Evolutionary conservation across 2,113 vertebrate genomes (phyloP), one percentile per base, ranked within the genome.

Genomic region (Myrmecophaga tridactyla): DNA sequence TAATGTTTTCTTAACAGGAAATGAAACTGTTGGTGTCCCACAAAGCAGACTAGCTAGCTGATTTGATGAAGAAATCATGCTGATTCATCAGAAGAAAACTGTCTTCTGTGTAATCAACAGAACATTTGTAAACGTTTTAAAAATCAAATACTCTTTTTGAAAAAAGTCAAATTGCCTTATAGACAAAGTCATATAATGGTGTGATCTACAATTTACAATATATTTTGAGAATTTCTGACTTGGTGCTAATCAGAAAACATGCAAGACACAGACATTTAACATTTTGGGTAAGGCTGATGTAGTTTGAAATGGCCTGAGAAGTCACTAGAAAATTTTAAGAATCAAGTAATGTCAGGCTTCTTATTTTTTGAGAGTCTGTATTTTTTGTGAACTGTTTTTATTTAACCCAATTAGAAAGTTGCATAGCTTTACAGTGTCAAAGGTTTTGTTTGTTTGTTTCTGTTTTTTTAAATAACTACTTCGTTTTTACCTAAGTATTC

Each of bases 1-100:
- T 70, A 83, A 56, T 87, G 73, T 81, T 97, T 92, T 62, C 86
- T 75, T 93, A 95, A 81, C 80, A 89, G 96, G 94, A 97, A 96
- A 86, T 18, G 84, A 96, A 96, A 97, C 80, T 81, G 75, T 53
- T 62, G 67, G 0, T 43, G 72, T 94, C 72, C 58, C 63, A 86
- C 78, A 92, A 95, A 94, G 91, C 81, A 85, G 39, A 75, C 46
- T 90, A 92, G 85, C 81, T 87, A 73, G 56, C 56, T 96, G 56
- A 89, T 80, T 60, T 23, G 29, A 89, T 96, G 92, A 92, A 81
- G 75, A 97, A 96, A 96, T 95, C 67, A 48, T 90, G 67, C 94
- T 97, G 91, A 95, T 41, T 86, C 93, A 96, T 75, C 56, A 86
- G 53, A 92, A 93, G n/a, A 89, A 82, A 96, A 86, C 41, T 46